Evolutionary conservation across 2,888 invertebrate species (phyloP).

Genomic region (Ecliptopera silaceata): DNA sequence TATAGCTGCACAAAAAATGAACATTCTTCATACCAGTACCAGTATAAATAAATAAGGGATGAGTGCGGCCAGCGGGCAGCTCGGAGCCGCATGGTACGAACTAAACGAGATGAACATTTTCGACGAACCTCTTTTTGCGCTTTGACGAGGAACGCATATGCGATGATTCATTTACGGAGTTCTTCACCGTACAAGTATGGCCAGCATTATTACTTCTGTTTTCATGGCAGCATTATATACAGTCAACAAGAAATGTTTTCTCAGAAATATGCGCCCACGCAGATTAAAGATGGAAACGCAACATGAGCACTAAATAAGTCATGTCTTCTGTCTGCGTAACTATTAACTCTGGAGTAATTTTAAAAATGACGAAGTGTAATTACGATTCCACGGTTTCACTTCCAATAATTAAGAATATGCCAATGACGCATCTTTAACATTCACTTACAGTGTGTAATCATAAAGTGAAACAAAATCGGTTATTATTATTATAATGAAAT

Average conservation of each 20-base stretch:
- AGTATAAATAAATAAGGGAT: slow-evolving; percentile 82
- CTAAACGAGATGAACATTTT: slow-evolving; percentile 74
- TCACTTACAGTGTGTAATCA: no score
- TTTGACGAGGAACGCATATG: slow-evolving; percentile 78
- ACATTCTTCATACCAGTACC: slow-evolving; percentile 79
- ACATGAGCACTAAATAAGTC: slow-evolving; percentile 80
- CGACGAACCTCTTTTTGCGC: slow-evolving; percentile 80
- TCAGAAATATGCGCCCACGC: slow-evolving; percentile 80
- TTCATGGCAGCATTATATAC: slow-evolving; percentile 77
- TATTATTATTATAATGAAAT: neutral
- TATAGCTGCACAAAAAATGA: slow-evolving; percentile 69
- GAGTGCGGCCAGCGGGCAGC: slow-evolving; percentile 64
- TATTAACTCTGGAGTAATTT: slow-evolving; percentile 61
- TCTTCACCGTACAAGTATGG: slow-evolving; percentile 76
- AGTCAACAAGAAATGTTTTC: slow-evolving; percentile 78
- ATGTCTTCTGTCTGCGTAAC: slow-evolving; percentile 70
- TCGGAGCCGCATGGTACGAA: slow-evolving; percentile 56
- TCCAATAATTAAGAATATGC: neutral
- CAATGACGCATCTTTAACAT: no score
- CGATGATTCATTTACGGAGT: slow-evolving; percentile 81
- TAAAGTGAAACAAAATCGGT: no score
- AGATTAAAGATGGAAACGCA: slow-evolving; percentile 80
- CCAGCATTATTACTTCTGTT: slow-evolving; percentile 80
- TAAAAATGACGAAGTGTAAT: slow-evolving; percentile 41
- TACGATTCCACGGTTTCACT: slow-evolving; percentile 5